These are phyloP conservation scores for Pelecanus crispus DNA, from an alignment of 2,113 vertebrate genomes.

Conservation along the genomic window DNA sequence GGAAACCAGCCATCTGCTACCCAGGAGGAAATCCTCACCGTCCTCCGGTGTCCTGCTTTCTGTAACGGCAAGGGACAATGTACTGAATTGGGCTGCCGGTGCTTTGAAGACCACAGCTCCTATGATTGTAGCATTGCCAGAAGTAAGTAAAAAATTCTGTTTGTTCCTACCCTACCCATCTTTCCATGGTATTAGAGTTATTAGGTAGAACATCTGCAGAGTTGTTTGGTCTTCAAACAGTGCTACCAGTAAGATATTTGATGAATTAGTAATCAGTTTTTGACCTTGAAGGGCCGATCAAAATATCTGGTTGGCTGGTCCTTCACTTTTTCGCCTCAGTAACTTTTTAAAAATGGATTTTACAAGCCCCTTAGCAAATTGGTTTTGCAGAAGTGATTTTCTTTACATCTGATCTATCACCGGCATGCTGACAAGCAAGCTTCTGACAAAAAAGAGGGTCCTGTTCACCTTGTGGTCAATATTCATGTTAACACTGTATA, in stretches of 20 bases:
- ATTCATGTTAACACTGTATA: conserved; percentile 3
- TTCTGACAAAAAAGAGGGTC: conserved; percentile 17
- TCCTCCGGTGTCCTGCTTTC: conserved; percentile 74
- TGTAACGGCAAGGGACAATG: conserved; percentile 74
- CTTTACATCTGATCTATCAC: conserved; percentile 68
- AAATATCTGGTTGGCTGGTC: conserved; percentile 63
- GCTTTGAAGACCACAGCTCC: conserved; percentile 69
- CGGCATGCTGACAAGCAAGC: conserved; percentile 40
- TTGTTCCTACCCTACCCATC: conserved; percentile 28
- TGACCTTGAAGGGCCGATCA: conserved; percentile 71
- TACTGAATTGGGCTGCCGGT: conserved; percentile 75
- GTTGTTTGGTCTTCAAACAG: conserved; percentile 67
- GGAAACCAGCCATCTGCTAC: not conserved
- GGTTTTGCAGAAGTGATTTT: conserved; percentile 68
- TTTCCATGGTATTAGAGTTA: conserved; percentile 40
- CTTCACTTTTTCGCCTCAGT: conserved; percentile 60
- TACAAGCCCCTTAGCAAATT: conserved; percentile 72
- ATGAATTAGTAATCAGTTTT: conserved; percentile 73
- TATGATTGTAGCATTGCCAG: conserved; percentile 75
- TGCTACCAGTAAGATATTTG: conserved; percentile 55
- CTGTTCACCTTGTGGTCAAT: conserved; percentile 55
- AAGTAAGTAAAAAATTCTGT: conserved; percentile 68
- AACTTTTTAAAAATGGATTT: conserved; percentile 73
- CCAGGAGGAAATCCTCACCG: conserved; percentile 47
- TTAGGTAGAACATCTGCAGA: conserved; percentile 51